Evolutionary conservation across 2,113 vertebrate species (phyloP).

Genomic region (Aldabrachelys gigantea): DNA sequence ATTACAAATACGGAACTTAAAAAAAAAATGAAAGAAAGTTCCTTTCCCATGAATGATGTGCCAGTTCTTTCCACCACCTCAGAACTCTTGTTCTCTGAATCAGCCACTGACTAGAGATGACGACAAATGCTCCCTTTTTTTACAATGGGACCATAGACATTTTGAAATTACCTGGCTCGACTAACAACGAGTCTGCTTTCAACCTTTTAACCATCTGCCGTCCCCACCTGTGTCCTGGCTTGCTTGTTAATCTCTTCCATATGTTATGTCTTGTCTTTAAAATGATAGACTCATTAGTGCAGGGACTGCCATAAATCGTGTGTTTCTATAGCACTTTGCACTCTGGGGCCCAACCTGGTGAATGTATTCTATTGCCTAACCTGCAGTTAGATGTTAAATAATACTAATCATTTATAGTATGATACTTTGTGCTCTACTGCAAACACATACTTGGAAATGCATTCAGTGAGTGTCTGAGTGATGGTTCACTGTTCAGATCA

Average conservation of each 20-base stretch:
- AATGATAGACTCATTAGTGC: not conserved
- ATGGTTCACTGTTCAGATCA: not conserved
- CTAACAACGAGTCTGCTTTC: accelerated
- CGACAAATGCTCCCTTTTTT: not conserved
- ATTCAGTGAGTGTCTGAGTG: not conserved
- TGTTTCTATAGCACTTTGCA: not conserved
- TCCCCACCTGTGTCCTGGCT: not conserved
- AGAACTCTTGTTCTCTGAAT: not conserved
- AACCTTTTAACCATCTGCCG: not conserved
- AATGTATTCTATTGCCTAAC: constrained; percentile 7
- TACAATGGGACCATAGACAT: not conserved
- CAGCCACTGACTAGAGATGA: not conserved
- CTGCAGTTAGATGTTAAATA: not conserved
- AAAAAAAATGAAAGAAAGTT: not conserved
- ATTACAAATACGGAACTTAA: not conserved
- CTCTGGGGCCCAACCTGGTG: not conserved
- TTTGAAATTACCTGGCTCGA: not conserved
- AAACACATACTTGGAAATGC: not conserved
- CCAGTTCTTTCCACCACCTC: not conserved
- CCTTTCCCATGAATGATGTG: not conserved
- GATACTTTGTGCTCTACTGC: not conserved
- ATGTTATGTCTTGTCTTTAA: not conserved
- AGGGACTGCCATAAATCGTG: not conserved
- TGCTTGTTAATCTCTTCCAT: not conserved
- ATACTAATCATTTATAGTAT: not conserved